Base-by-base conservation (phyloP, 2,113 vertebrate species). In the Oxyruncus cristatus region DNA sequence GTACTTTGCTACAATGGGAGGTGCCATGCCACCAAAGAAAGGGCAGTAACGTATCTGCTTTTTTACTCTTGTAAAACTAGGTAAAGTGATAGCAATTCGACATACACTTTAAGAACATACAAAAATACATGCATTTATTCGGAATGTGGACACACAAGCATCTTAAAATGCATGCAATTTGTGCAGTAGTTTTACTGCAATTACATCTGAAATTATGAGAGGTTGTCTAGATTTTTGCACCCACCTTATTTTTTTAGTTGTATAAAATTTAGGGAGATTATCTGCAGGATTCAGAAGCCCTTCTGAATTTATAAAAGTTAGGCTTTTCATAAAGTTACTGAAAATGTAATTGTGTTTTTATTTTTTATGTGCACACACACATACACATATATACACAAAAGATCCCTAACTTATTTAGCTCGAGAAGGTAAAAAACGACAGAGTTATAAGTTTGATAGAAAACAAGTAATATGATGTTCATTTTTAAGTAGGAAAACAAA, bases 321-420 rank as follows among this genome's bases (percentile, higher is more conserved):
- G 8, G 24, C 12, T 9, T 37, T 85, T 56, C 33, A 33, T 10
- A 46, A 87, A 75, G 39, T n/a, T 62, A 50, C 33, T 78, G 39
- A 20, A 81, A 61, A 55, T 12, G 1, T 20, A n/a, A 75, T 67
- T 87, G 32, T 41, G 42, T 70, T n/a, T 46, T 35, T 19, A 50
- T 14, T 62, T 3, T 2, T 19, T 2, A 61, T 6, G 56, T 1
- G 8, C 3, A 30, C 4, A 35, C 5, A 67, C 2, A 44, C 3
- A 10, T 2, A 37, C 2, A 44, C 2, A 32, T 5, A 37, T 7
- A 72, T 2, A 33, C 37, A 62, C 8, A 75, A 62, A 32, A 68
- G 3, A 77, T 11, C 68, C 5, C 15, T 6, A 86, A 35, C 3
- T 72, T 58, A 26, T 17, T 65, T 55, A 42, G 39, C 61, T 74